Evolutionary conservation across 2,888 invertebrate genomes (phyloP), one percentile per base, ranked within the genome.

Genomic region (Yponomeuta malinellus): DNA sequence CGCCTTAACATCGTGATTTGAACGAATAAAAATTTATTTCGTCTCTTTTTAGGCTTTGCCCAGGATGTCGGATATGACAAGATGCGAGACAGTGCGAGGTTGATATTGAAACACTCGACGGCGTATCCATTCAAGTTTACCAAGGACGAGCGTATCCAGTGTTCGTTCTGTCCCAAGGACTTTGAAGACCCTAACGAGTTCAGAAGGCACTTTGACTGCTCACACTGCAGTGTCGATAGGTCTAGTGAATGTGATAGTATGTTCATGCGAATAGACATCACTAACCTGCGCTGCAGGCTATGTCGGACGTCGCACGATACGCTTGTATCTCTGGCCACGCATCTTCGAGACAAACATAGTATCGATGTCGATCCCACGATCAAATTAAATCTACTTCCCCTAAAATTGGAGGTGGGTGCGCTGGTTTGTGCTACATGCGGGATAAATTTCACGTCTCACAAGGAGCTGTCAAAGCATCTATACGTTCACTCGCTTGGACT

Each of bases 401-500:
- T 68, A 52, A 70, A 48, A 48, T 52, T 72, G 10, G 43, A 48
- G 12, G 33, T 31, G 12, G 48, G 66, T n/a, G 3, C 59, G 10
- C 64, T 29, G 10, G 4, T 15, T 2, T 72, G 72, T 23, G 63
- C 48, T 12, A 23, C 59, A 1, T 72, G 72, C 37, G 37, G 59
- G 0, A 70, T 52, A 72, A 85, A 78, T 23, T 81, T 85, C 2
- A 87, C 90, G 0, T 85, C 88, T 0, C 76, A 90, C 0, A 83
- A 87, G 70, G 89, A 89, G 67, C 70, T 91, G 5, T 90, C 89
- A 68, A 73, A 89, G 23, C 91, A 91, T 73, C 90, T 90, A 2
- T 86, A 89, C 12, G 84, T 87, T 0, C 91, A 91, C 71, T 91
- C 90, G 68, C 72, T 87, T 5, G 87, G 85, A 63, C 88, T 87